Base-by-base conservation (phyloP, 2,888 invertebrate species). In the Acanthococcus lagerstroemiae region DNA sequence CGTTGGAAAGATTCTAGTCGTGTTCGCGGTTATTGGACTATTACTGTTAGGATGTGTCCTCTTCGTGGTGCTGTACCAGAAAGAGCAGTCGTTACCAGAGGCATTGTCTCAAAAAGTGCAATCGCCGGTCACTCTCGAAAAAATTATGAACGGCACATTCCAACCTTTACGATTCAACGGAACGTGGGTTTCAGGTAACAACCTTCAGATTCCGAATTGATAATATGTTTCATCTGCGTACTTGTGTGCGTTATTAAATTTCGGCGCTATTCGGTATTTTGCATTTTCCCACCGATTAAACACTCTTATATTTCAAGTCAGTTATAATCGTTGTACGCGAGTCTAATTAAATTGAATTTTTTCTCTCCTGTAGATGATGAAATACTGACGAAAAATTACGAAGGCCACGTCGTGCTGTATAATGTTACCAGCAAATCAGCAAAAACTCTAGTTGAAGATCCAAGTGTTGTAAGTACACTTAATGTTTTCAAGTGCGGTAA, bases 121-220 rank as follows among this genome's bases (percentile, higher is more conserved):
- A 44, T 48, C 56, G 5, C 26, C 26, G n/a, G 55, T 66, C 15
- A 27, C 56, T 22, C 50, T 66, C n/a, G 56, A 66, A 21, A 44
- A 24, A 48, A 50, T 69, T 22, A 63, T 69, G 26, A 65, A 30
- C 9, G 69, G 67, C n/a, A n/a, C 15, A 7, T 70, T 68, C 30
- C 68, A 69, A 44, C 70, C 88, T 0, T 80, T 80, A 68, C 78
- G 82, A 48, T 90, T 90, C 75, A 90, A 90, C 76, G 90, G 86
- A 61, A 84, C 86, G 55, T 92, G 91, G 90, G 79, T 88, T 67
- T 83, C 85, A 75, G 88, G 89, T 88, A 77, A 75, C 72, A 44
- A 48, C 2, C n/a, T 1, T n/a, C n/a, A 37, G 37, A 37, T 37
- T 37, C 12, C 37, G 3, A n/a, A 37, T 37, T 37, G n/a, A n/a